Evolutionary conservation across 2,113 vertebrate genomes (phyloP), one percentile per base, ranked within the genome.

Genomic region (Elgaria multicarinata): DNA sequence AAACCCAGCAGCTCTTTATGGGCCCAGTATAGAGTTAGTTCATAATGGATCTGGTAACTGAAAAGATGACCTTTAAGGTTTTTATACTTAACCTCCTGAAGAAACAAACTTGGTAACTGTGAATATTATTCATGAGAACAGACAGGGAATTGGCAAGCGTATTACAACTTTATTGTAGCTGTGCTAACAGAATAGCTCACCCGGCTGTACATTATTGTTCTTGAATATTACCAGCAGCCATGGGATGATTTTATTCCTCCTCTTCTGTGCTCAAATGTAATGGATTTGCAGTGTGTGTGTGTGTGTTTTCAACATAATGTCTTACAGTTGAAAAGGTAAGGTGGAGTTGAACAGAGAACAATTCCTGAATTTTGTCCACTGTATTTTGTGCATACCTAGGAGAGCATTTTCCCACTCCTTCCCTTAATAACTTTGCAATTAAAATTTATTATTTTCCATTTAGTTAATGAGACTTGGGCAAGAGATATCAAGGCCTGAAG

Each of bases 401-500:
- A 93, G 89, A n/a, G n/a, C 89, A 94, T 88, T 93, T 94, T 71
- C 90, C 66, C 18, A 69, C 82, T 76, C 75, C 72, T 91, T 74
- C 64, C 18, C 42, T 69, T 84, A 87, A 90, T 88, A 79, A 0
- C 5, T 2, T 8, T 81, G 88, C 64, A 55, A 85, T 93, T 84
- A 78, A 82, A 87, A 90, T 71, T 36, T 78, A 76, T 85, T 85
- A 42, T 3, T 83, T 83, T 22, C 87, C 95, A 83, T 82, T 76
- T 4, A 75, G 79, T 86, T 95, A 92, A 93, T 83, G 90, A 89
- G 93, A 83, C 16, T 76, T 87, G 89, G 87, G 92, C 87, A 80
- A 92, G 79, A 76, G 95, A 89, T 86, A 92, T 92, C 93, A 92
- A 94, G 94, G 83, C 81, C 93, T 92, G 83, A 80, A 92, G 82